phyloP scores from a whole-genome alignment of 2,888 invertebrate species.

The Iphiclides podalirius region DNA sequence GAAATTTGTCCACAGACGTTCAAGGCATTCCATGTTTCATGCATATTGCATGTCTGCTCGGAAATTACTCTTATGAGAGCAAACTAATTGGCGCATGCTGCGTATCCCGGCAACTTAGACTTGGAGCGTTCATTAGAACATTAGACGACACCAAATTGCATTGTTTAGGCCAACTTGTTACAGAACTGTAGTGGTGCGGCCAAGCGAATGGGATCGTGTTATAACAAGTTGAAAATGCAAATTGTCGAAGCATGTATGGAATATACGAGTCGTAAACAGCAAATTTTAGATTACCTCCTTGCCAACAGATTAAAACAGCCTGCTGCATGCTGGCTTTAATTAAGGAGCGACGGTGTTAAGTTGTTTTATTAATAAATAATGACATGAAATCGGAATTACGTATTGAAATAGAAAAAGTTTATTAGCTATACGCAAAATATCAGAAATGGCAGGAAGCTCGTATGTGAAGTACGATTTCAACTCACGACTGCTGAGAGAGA shows the following conservation, averaged over 20 bases:
- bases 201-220: background rate
- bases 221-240: constrained; percentile 15
- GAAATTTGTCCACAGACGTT: background rate
- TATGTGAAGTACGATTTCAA: too few species aligned
- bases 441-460: too few species aligned
- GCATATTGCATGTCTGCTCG: constrained; percentile 4
- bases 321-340: too few species aligned
- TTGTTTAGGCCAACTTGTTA: constrained; percentile 36
- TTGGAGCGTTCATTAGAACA: constrained; percentile 43
- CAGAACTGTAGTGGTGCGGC: constrained; percentile 1
- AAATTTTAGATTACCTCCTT: background rate
- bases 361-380: too few species aligned
- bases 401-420: too few species aligned
- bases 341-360: too few species aligned
- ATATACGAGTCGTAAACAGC: background rate
- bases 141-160: constrained; percentile 49
- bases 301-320: background rate
- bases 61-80: constrained; percentile 13
- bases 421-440: too few species aligned
- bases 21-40: constrained; percentile 1
- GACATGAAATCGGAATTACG: too few species aligned
- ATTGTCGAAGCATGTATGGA: background rate
- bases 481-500: too few species aligned
- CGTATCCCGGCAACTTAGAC: constrained; percentile 37
- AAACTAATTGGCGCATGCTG: constrained; percentile 40